phyloP scores from a whole-genome alignment of 2,113 vertebrate genomes.

The Ginglymostoma cirratum region DNA sequence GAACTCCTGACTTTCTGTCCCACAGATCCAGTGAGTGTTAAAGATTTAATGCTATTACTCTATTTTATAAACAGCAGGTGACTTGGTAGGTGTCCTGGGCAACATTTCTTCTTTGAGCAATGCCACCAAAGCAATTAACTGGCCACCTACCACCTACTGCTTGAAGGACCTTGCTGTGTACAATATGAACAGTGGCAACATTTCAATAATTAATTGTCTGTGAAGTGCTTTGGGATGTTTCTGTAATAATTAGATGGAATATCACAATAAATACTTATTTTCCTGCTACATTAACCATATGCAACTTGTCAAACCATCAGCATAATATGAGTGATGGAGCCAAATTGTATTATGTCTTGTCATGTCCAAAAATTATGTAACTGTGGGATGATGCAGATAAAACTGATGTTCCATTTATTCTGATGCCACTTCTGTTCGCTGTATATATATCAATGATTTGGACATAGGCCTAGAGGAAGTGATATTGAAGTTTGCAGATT shows the following conservation, averaged over 20 bases:
- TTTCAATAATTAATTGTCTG: neutral
- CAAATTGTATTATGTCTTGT: neutral
- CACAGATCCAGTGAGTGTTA: neutral
- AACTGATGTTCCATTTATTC: neutral
- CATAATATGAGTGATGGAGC: neutral
- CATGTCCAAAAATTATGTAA: neutral
- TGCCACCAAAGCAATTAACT: neutral
- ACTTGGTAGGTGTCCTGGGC: neutral
- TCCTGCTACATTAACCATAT: neutral
- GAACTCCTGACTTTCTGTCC: neutral
- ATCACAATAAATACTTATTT: neutral
- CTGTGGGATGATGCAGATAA: neutral
- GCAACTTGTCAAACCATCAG: neutral
- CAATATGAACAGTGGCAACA: neutral
- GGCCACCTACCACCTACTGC: neutral
- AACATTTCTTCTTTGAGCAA: neutral
- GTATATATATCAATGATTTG: neutral
- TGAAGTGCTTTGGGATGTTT: neutral
- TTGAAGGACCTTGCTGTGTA: neutral
- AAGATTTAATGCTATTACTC: neutral
- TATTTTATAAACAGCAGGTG: neutral
- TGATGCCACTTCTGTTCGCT: neutral
- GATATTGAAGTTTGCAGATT: neutral
- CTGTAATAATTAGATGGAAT: neutral
- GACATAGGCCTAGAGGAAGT: neutral